Percentiles rank a stretch among this genome's conserved stretches.
Conservation (phyloP, 2,113 vertebrate genomes). For the Prunella fulvescens region DNA sequence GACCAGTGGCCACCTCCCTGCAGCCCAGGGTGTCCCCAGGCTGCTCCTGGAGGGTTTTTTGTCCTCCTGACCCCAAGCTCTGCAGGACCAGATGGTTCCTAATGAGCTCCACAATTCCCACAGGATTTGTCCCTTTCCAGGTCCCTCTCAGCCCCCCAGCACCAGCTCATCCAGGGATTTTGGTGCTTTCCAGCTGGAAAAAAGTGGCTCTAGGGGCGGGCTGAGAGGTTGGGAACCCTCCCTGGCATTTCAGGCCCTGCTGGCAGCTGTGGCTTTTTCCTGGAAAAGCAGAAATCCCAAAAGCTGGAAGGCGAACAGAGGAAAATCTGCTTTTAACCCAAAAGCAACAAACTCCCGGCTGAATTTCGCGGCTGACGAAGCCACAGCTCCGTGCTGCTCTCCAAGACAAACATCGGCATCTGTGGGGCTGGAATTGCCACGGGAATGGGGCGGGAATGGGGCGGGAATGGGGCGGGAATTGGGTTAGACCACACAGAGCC, state of each 20-base stretch:
- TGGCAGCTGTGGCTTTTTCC: neutral
- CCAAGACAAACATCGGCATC: neutral
- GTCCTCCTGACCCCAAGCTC: neutral
- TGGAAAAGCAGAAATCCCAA: conserved; percentile 36
- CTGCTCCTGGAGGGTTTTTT: neutral
- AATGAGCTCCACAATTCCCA: neutral
- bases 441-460: neutral
- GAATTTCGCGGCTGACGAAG: neutral
- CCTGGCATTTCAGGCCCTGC: neutral
- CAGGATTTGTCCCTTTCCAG: neutral
- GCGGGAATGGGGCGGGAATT: neutral
- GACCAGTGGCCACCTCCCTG: neutral
- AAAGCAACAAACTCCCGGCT: neutral
- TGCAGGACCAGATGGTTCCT: neutral
- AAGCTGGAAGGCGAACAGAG: conserved; percentile 13
- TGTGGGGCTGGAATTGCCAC: neutral
- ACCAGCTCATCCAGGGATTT: neutral
- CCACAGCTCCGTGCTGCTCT: neutral
- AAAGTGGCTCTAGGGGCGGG: neutral
- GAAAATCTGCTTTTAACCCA: neutral
- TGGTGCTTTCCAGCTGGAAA: neutral
- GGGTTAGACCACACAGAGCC: neutral
- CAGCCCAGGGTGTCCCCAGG: neutral
- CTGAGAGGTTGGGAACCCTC: neutral
- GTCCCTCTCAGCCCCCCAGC: neutral